Evolutionary conservation across 2,888 invertebrate genomes (phyloP).

Genomic region (Mantis religiosa): DNA sequence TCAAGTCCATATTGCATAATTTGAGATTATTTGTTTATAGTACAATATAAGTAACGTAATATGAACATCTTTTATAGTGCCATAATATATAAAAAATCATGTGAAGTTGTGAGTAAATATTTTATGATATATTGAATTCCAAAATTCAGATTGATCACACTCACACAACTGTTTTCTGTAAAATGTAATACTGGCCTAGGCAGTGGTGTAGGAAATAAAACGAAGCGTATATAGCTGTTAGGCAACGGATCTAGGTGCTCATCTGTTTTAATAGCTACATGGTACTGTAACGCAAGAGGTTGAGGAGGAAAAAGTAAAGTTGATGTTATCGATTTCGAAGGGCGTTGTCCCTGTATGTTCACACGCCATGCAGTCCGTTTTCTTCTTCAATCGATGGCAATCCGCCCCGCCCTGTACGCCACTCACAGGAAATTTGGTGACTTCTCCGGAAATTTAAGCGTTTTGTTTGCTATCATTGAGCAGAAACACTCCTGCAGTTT

Average conservation of each 20-base stretch:
- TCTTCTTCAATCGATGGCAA: constrained; percentile 10
- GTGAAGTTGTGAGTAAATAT: too few species aligned
- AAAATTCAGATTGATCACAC: too few species aligned
- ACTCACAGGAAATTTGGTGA: background rate
- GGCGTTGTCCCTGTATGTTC: background rate
- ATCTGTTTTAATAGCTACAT: background rate
- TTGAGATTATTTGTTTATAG: too few species aligned
- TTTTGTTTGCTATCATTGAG: background rate
- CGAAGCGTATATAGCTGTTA: background rate
- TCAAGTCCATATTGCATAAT: too few species aligned
- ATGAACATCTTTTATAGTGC: too few species aligned
- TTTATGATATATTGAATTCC: too few species aligned
- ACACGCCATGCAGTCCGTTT: background rate
- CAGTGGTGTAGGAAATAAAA: too few species aligned
- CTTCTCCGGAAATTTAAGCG: background rate
- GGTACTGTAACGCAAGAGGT: background rate
- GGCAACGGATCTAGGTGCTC: background rate
- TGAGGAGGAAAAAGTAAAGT: background rate
- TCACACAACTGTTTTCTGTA: too few species aligned
- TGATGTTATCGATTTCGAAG: background rate
- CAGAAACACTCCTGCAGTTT: background rate
- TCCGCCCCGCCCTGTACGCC: background rate
- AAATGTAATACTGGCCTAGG: too few species aligned
- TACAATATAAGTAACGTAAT: too few species aligned
- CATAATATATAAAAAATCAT: too few species aligned